Base-by-base conservation (phyloP, 2,797 vertebrate species). In the Enteromius paludinosus region DNA sequence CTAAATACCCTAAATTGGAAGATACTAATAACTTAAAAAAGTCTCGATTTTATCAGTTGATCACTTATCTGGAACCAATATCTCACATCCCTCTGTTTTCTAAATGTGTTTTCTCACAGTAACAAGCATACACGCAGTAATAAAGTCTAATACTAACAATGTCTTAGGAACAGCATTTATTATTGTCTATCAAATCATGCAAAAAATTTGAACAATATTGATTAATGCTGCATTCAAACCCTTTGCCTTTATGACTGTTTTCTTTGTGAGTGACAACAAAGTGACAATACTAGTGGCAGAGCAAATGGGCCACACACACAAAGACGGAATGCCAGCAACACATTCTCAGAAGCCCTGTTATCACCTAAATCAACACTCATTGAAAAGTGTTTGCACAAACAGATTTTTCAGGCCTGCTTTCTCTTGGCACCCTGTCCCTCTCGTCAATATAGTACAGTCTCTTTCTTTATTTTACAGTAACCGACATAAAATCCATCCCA, bases 281-380 rank as follows among this genome's bases (percentile, higher is more conserved):
- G 61, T 56, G 33, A 75, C 80, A 66, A 65, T 74, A 54, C 33
- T 76, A 75, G 70, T 56, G 47, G 23, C 18, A 68, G 47, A 82
- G 81, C 73, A 82, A 66, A 43, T 33, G 18, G 49, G 23, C 81
- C 62, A 69, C 72, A 69, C 23, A 68, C 45, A 56, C 38, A 64
- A 41, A 68, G 41, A 69, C 41, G 28, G 38, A 70, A 35, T 81
- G 83, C 78, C 83, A 70, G 72, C 54, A 54, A 81, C 59, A 49
- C 65, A 77, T 81, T 77, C 78, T 85, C 52, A 69, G 74, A 85
- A 77, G 72, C 52, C 72, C 65, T 69, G 83, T 84, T 85, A 85
- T 81, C 83, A 77, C 68, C 59, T 81, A 80, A 77, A 85, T 85
- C 83, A 81, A 85, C 83, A 85, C 78, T 76, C 72, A 80, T 77